A percentile compares a stretch with the other conserved stretches of the same genome.
phyloP scores from a whole-genome alignment of 2,113 vertebrate genomes.

The Oncorhynchus gorbuscha region DNA sequence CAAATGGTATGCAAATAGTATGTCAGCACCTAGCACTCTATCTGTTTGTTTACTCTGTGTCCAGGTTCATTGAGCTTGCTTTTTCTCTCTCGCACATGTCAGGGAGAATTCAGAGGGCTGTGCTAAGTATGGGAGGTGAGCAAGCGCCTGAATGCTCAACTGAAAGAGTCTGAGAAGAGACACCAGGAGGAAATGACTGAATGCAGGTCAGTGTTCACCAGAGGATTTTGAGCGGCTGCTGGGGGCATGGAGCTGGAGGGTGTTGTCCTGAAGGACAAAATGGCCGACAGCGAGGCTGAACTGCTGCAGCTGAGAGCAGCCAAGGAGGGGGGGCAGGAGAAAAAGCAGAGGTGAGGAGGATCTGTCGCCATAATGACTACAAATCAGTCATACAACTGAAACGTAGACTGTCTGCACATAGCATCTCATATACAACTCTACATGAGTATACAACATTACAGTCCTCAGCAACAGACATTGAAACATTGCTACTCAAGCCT shows the following conservation, averaged over 20 bases:
- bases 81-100: slow-evolving; percentile 36
- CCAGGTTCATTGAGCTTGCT: slow-evolving; percentile 7
- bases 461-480: too few relatives aligned
- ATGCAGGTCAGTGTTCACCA: slow-evolving; percentile 75
- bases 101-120: slow-evolving; percentile 67
- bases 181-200: slow-evolving; percentile 76
- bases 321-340: slow-evolving; percentile 47
- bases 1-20: too few relatives aligned
- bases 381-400: neutral
- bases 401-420: neutral
- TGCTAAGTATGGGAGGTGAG: slow-evolving; percentile 68
- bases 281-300: slow-evolving; percentile 74
- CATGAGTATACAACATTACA: too few relatives aligned
- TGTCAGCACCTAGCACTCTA: slow-evolving; percentile 4
- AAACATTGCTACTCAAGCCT: too few relatives aligned
- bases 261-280: slow-evolving; percentile 68
- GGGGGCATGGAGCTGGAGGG: slow-evolving; percentile 79
- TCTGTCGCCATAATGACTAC: too few relatives aligned
- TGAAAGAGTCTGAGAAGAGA: slow-evolving; percentile 78
- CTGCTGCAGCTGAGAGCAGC: slow-evolving; percentile 69
- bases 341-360: slow-evolving; percentile 73
- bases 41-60: neutral
- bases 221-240: slow-evolving; percentile 77
- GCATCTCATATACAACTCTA: too few relatives aligned
- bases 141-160: slow-evolving; percentile 69